Base-by-base conservation (phyloP, 1,140 invertebrate genomes). In the Diorhabda sublineata region DNA sequence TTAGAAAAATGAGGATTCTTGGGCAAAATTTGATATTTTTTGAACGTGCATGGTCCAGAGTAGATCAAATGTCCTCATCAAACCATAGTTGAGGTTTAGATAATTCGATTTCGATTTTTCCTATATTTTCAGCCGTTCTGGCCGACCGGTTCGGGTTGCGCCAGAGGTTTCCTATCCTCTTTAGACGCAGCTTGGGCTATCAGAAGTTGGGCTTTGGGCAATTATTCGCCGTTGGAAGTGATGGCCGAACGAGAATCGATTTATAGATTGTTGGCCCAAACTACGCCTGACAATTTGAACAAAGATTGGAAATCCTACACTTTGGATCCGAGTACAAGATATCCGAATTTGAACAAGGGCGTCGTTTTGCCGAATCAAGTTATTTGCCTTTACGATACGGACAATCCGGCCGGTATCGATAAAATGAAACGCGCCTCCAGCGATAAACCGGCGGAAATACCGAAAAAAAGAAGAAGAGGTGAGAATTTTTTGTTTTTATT, bases 81-180 rank as follows among this genome's bases (percentile, higher is more conserved):
- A 26, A 26, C 26, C 26, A 26, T 26, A 26, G 26, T 26, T 26
- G 26, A 26, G 26, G 26, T 26, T 26, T 26, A 26, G 26, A 26
- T 26, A 26, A 26, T 26, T 26, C 26, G 26, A 26, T 26, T 26
- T 26, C 26, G 26, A 2, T 26, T 26, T 26, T 26, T 26, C 26
- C 1, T 58, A 61, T 66, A 4, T 58, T 84, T 86, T 42, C 78
- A 93, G 88, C 97, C 96, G 0, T 99, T 99, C 82, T 99, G 97
- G 97, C 97, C 97, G 3, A 98, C 96, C 0, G 97, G 97, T 0
- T 97, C 96, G 42, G 98, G 98, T 3, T 98, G 96, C 84, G 97
- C 96, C 0, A 86, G 97, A 62, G 98, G 98, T 43, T 99, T 99
- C 82, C 83, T 99, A 0, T 95, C 95, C 60, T 95, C 93, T 3